Evolutionary conservation across 1,140 invertebrate species (phyloP).

Genomic region (Apis florea): DNA sequence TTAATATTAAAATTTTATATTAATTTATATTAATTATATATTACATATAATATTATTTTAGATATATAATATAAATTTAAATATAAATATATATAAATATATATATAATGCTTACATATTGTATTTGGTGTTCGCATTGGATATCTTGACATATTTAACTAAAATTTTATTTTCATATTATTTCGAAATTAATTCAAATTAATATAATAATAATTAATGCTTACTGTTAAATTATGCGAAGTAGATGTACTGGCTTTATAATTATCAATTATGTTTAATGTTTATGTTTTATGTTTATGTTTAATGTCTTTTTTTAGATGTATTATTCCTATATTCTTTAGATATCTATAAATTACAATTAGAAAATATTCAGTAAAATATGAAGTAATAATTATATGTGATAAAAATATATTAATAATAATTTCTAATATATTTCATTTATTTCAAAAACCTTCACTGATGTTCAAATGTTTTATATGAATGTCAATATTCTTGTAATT

Average conservation of each 20-base stretch:
- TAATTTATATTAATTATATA: neutral
- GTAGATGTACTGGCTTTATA: neutral
- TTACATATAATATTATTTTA: neutral
- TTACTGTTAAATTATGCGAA: neutral
- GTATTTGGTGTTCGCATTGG: slow-evolving; percentile 43
- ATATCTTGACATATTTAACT: slow-evolving; percentile 11
- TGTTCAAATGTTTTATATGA: neutral
- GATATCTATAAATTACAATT: too few relatives aligned
- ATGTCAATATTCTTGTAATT: too few relatives aligned
- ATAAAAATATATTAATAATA: neutral
- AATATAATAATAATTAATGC: neutral
- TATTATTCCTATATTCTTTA: slow-evolving; percentile 43
- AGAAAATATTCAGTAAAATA: slow-evolving; percentile 15
- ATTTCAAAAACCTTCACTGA: slow-evolving; percentile 10
- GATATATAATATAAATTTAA: neutral
- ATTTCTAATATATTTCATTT: slow-evolving; percentile 55
- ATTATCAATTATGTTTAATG: slow-evolving; percentile 53
- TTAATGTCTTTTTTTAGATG: slow-evolving; percentile 47
- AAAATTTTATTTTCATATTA: slow-evolving; percentile 4
- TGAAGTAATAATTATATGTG: neutral
- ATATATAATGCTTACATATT: slow-evolving; percentile 19
- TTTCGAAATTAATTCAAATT: neutral
- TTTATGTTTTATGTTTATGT: too few relatives aligned
- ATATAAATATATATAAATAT: too few relatives aligned
- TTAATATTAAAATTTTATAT: too few relatives aligned